Percentiles rank a stretch among this genome's conserved stretches.
Evolutionary conservation across 2,888 invertebrate species (phyloP).

Genomic region (Chloroclystis v-ata): DNA sequence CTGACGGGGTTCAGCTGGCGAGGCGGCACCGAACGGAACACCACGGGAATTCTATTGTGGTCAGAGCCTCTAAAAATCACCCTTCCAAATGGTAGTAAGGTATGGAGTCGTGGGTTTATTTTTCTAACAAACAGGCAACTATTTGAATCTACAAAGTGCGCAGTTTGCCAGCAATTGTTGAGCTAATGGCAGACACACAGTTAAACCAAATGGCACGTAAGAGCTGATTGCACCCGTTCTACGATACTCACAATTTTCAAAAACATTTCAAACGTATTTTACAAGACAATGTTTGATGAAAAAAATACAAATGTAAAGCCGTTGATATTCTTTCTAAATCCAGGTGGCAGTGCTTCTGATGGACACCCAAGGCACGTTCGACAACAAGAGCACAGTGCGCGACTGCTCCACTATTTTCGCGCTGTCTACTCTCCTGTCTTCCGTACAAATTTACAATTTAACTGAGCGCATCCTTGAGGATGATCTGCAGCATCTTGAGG

Average conservation of each 20-base stretch:
- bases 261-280: too few relatives aligned
- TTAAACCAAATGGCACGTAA: too few relatives aligned
- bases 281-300: too few relatives aligned
- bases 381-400: slow-evolving; percentile 94
- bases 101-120: too few relatives aligned
- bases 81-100: slow-evolving; percentile 46
- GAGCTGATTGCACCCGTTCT: too few relatives aligned
- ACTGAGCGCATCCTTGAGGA: slow-evolving; percentile 96
- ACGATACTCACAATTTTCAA: too few relatives aligned
- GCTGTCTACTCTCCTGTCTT: slow-evolving; percentile 94
- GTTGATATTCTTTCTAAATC: too few relatives aligned
- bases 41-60: slow-evolving; percentile 21
- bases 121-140: too few relatives aligned
- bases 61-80: slow-evolving; percentile 53
- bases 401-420: slow-evolving; percentile 83
- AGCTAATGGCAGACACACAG: too few relatives aligned
- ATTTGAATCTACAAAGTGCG: too few relatives aligned
- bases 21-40: slow-evolving; percentile 77
- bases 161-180: too few relatives aligned
- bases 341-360: slow-evolving; percentile 88
- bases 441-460: slow-evolving; percentile 88
- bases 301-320: too few relatives aligned
- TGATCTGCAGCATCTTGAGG: slow-evolving; percentile 92
- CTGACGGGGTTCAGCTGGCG: slow-evolving; percentile 91
- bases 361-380: slow-evolving; percentile 96